These are phyloP conservation scores for Aphodius sticticus DNA, from an alignment of 2,888 invertebrate genomes.

Conservation along the genomic window DNA sequence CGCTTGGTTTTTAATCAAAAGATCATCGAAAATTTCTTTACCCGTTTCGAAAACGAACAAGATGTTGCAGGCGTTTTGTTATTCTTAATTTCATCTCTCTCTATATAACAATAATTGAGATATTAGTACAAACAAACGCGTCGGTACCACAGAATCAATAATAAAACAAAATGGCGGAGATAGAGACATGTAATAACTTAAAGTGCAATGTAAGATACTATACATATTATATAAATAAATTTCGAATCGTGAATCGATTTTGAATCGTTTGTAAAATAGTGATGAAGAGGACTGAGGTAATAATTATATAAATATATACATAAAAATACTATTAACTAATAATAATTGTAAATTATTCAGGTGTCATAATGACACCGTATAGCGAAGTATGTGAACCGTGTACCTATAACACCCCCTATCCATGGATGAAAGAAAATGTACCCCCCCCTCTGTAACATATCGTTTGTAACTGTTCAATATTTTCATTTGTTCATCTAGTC, in stretches of 20 bases:
- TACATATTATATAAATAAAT: neutral
- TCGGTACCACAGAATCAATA: neutral
- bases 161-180: neutral
- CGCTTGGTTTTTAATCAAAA: too few species aligned
- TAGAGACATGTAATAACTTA: neutral
- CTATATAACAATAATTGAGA: neutral
- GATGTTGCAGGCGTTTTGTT: neutral
- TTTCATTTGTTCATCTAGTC: slow-evolving; percentile 71
- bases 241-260: neutral
- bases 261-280: neutral
- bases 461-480: slow-evolving; percentile 68
- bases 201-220: neutral
- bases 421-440: neutral
- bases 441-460: slow-evolving; percentile 51
- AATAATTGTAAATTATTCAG: neutral
- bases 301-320: neutral
- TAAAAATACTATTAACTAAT: slow-evolving; percentile 4
- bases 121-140: neutral
- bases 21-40: too few species aligned
- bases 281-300: neutral
- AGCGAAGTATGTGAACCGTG: neutral
- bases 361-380: neutral
- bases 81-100: neutral
- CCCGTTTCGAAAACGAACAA: too few species aligned
- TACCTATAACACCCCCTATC: neutral